Conservation (phyloP, 1,140 invertebrate species). For the Drosophila ananassae region DNA sequence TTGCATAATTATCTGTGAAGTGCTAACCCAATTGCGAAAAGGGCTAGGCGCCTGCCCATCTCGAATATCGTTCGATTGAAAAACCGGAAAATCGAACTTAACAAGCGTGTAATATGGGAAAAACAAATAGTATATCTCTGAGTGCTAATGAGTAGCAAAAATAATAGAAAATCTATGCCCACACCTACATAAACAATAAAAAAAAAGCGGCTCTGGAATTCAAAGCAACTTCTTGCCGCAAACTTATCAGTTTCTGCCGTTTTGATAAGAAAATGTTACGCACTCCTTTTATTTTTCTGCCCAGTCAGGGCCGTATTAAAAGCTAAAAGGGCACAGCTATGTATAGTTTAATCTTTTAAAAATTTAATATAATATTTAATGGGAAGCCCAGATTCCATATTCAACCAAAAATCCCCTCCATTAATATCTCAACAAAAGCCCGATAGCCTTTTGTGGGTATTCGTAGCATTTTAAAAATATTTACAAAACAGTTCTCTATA, state of each 20-base stretch:
- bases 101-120: not conserved
- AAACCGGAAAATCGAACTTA: not conserved
- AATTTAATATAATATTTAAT: not conserved
- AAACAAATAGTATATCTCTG: not conserved
- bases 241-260: slow-evolving; percentile 24
- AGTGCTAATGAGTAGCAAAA: slow-evolving; percentile 8
- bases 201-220: slow-evolving; percentile 19
- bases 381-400: not conserved
- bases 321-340: not conserved
- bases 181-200: slow-evolving; percentile 13
- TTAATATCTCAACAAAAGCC: not conserved
- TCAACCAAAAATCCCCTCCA: not conserved
- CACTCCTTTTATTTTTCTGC: slow-evolving; percentile 26
- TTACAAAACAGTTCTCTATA: slow-evolving; percentile 29
- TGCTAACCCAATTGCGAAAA: slow-evolving; percentile 9
- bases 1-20: slow-evolving; percentile 28
- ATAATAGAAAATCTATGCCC: slow-evolving; percentile 14
- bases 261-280: slow-evolving; percentile 61
- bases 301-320: slow-evolving; percentile 27
- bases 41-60: not conserved
- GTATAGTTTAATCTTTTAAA: slow-evolving; percentile 5
- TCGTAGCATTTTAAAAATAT: slow-evolving; percentile 19
- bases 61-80: not conserved
- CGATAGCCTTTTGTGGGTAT: not conserved
- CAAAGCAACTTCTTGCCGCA: slow-evolving; percentile 23